phyloP scores from a whole-genome alignment of 2,888 invertebrate genomes.

The Mimumesa dahlbomi region DNA sequence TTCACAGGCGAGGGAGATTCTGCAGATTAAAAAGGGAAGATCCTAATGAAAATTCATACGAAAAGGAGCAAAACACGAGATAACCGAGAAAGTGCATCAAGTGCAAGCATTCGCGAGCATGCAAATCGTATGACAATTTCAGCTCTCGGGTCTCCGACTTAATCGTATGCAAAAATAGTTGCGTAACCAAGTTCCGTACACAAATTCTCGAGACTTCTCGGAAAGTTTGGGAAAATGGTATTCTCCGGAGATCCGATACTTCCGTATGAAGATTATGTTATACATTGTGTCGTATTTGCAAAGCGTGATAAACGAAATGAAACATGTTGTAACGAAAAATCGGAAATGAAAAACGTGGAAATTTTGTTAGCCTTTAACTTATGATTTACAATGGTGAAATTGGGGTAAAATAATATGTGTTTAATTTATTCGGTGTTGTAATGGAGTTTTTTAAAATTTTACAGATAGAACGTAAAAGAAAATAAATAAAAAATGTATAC shows the following conservation, averaged over 20 bases:
- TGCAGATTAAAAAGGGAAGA: no score
- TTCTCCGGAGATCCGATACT: neutral
- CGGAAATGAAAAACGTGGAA: no score
- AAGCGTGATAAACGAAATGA: neutral
- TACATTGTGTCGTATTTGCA: neutral
- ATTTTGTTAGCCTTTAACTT: no score
- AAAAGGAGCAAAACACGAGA: neutral
- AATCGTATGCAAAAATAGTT: conserved; percentile 26
- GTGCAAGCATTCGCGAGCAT: neutral
- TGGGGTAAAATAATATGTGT: no score
- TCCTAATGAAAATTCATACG: neutral
- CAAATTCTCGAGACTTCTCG: conserved; percentile 3
- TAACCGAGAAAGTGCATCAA: neutral
- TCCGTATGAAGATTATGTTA: conserved; percentile 3
- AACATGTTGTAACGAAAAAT: neutral
- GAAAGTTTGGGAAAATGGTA: conserved; percentile 4
- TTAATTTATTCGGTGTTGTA: no score
- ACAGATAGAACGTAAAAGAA: no score
- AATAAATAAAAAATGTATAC: no score
- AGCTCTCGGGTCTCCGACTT: neutral
- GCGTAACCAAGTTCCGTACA: conserved; percentile 14
- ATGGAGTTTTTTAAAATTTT: no score
- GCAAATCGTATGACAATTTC: conserved; percentile 2
- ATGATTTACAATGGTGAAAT: no score
- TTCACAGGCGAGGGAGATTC: no score